Evolutionary conservation across 2,113 vertebrate genomes (phyloP), one percentile per base, ranked within the genome.

Genomic region (Piaya cayana): DNA sequence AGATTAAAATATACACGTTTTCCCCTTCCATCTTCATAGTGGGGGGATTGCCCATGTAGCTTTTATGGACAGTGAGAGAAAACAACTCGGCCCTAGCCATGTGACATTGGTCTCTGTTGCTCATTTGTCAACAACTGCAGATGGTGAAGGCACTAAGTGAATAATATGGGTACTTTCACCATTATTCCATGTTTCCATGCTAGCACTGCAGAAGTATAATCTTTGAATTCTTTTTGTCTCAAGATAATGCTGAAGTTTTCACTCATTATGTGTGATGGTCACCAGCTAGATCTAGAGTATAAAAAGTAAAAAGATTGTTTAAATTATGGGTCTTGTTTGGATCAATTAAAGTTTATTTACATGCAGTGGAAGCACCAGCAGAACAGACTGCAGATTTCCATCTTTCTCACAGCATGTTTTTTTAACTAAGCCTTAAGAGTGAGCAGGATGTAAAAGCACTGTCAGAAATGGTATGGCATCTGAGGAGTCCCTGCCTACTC

Each of bases 341-440:
- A 20, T 5, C 19, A 7, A 6, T 19, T 32, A 10, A 69, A 26
- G 5, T 39, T 75, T 20, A 8, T 89, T 39, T 52, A 58, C 2
- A 0, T 0, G 0, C 58, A 60, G 25, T 22, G 12, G 34, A 81
- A 37, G 10, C 1, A 1, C 47, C 22, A 37, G 26, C 19, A 37
- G n/a, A 82, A 59, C 8, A 60, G 39, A 34, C 15, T 50, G 52
- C 49, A 67, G 3, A 7, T 56, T 87, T 68, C 36, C 1, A 0
- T 56, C 21, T 20, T 45, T 64, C 49, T 82, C 12, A 43, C 42
- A 21, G 29, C 1, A 2, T 1, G 0, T 62, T 78, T 56, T 8
- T 8, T 76, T 19, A 11, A 8, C 37, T 83, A 18, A 68, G 25
- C 18, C 5, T 45, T 30, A 43, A 7, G 11, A 3, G 8, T 27